Evolutionary conservation across 1,140 invertebrate species (phyloP).

Genomic region (Drosophila rufa): DNA sequence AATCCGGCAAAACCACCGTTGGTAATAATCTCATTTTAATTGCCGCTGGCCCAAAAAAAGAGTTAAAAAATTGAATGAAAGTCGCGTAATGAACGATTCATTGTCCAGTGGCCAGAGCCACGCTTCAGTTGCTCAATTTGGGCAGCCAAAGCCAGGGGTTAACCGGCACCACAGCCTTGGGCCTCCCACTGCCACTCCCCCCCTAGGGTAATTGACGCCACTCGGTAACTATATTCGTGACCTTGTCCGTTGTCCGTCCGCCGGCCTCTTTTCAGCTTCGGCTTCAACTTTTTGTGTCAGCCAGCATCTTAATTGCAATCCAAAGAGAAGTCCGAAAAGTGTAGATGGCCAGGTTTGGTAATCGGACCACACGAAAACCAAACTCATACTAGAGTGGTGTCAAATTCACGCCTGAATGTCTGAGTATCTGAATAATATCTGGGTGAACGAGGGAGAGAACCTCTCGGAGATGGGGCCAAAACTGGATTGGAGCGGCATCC

Average conservation of each 20-base stretch:
- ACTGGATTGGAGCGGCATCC: conserved; percentile 21
- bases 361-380: conserved; percentile 39
- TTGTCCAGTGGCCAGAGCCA: conserved; percentile 27
- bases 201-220: conserved; percentile 29
- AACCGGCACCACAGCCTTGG: conserved; percentile 24
- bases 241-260: conserved; percentile 50
- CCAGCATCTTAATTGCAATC: conserved; percentile 49
- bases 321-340: conserved; percentile 38
- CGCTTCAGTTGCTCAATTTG: conserved; percentile 22
- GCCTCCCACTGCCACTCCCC: conserved; percentile 20
- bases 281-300: conserved; percentile 9
- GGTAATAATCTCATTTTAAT: conserved; percentile 77
- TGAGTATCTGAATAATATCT: conserved; percentile 25
- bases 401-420: conserved; percentile 47
- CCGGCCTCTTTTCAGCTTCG: conserved; percentile 9
- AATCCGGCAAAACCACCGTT: conserved; percentile 31
- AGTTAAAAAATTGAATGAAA: conserved; percentile 49
- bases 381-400: conserved; percentile 40
- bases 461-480: conserved; percentile 20
- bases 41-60: conserved; percentile 51
- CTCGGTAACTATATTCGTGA: conserved; percentile 40
- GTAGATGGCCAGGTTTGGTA: conserved; percentile 61
- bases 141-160: conserved; percentile 2
- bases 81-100: conserved; percentile 46
- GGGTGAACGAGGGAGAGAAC: conserved; percentile 62